phyloP scores from a whole-genome alignment of 2,797 vertebrate species.

The Myotis pilosus region DNA sequence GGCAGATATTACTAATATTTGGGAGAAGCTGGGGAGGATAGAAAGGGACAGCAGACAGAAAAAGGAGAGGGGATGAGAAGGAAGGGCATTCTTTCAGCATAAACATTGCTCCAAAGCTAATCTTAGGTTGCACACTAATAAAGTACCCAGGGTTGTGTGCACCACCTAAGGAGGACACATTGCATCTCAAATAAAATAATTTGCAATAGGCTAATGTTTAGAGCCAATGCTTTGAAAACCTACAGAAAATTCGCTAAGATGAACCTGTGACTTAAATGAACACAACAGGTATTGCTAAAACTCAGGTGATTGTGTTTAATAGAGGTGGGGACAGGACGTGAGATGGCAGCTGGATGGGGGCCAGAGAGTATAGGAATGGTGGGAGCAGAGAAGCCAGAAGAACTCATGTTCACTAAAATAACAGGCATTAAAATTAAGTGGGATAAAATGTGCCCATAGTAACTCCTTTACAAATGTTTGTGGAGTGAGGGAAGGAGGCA shows the following conservation, averaged over 20 bases:
- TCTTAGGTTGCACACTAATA: not conserved
- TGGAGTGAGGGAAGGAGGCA: not conserved
- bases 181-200: not conserved
- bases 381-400: not conserved
- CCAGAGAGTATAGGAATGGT: not conserved
- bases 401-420: not conserved
- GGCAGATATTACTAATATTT: not conserved
- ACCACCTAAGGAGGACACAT: not conserved
- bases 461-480: not conserved
- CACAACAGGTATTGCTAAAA: not conserved
- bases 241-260: not conserved
- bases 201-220: not conserved
- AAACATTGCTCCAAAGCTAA: not conserved
- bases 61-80: not conserved
- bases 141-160: not conserved
- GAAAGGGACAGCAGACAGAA: not conserved
- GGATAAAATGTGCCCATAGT: not conserved
- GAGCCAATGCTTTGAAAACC: not conserved
- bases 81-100: not conserved
- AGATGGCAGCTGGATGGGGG: not conserved
- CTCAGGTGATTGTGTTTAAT: not conserved
- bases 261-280: not conserved
- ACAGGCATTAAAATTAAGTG: not conserved
- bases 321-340: not conserved
- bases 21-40: not conserved